phyloP scores from a whole-genome alignment of 2,113 vertebrate genomes.

The Pachyramphus minor region DNA sequence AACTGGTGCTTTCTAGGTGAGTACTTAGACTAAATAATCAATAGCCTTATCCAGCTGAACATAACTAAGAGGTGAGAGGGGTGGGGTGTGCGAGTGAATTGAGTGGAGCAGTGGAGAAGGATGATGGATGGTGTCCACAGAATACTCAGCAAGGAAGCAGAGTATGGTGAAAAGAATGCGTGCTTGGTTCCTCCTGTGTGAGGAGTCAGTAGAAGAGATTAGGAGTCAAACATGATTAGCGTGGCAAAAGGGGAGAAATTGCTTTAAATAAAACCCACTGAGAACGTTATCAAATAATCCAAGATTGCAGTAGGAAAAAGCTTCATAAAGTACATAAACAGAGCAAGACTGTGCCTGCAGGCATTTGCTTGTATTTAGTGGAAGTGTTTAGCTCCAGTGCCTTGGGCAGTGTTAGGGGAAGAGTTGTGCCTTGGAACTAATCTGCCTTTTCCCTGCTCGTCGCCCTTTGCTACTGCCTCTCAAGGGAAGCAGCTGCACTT shows the following conservation, averaged over 20 bases:
- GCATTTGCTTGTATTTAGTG: background rate
- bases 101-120: background rate
- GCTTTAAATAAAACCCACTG: background rate
- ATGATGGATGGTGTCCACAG: accelerated
- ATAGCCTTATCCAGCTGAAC: background rate
- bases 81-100: accelerated
- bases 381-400: background rate
- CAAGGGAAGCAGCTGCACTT: accelerated
- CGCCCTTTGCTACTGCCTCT: accelerated
- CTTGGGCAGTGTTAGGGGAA: background rate
- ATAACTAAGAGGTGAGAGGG: background rate
- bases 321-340: background rate
- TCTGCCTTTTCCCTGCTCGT: background rate
- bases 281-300: background rate
- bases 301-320: background rate
- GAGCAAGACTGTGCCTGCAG: background rate
- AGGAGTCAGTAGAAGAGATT: background rate
- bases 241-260: background rate
- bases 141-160: background rate
- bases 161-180: background rate
- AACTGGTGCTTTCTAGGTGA: background rate
- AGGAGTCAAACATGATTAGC: background rate
- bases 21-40: background rate
- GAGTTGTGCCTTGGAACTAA: background rate
- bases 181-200: background rate